phyloP scores from a whole-genome alignment of 2,888 invertebrate species.

The Coleophora deauratella region DNA sequence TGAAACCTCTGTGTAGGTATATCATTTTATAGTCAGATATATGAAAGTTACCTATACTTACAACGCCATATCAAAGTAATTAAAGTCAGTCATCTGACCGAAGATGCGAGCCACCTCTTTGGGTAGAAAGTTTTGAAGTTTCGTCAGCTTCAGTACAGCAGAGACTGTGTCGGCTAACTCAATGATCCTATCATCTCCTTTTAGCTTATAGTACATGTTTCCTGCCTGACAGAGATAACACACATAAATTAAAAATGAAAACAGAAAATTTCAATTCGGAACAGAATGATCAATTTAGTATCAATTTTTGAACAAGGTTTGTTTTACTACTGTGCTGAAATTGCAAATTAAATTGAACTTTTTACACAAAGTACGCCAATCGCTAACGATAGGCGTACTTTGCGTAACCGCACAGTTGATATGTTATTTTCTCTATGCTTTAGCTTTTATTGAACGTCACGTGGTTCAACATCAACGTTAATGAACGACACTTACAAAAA shows the following conservation, averaged over 20 bases:
- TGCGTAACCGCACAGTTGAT: no score
- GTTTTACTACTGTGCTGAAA: no score
- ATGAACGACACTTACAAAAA: no score
- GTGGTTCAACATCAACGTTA: no score
- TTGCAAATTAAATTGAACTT: no score
- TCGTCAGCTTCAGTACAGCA: conserved; percentile 55
- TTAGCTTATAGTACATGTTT: conserved; percentile 61
- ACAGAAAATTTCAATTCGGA: background rate
- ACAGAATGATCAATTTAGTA: background rate
- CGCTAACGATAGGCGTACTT: no score
- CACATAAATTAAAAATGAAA: background rate
- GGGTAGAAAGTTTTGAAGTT: conserved; percentile 60
- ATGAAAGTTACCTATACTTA: conserved; percentile 26
- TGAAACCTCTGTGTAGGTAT: no score
- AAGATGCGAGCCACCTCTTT: conserved; percentile 45
- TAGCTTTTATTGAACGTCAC: no score
- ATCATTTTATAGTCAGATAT: no score
- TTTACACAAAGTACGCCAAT: no score
- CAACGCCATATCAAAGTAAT: conserved; percentile 51
- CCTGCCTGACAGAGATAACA: conserved; percentile 40
- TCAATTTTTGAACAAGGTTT: no score
- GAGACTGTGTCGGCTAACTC: conserved; percentile 54
- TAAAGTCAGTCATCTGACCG: conserved; percentile 40
- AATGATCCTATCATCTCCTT: conserved; percentile 55
- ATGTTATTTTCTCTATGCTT: no score